Evolutionary conservation across 2,113 vertebrate genomes (phyloP), one percentile per base, ranked within the genome.

Genomic region (Zosterops borbonicus): DNA sequence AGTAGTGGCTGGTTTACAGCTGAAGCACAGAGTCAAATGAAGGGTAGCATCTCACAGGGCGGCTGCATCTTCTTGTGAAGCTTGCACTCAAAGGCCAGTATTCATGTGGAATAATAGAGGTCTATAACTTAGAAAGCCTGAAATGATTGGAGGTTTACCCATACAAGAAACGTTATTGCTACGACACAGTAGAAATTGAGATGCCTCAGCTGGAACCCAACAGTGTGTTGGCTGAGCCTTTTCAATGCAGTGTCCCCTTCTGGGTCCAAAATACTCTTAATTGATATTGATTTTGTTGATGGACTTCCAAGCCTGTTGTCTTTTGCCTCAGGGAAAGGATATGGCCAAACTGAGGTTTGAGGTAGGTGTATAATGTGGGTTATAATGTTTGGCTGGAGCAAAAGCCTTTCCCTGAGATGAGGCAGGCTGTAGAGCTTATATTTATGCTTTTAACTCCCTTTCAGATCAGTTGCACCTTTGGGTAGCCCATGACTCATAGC

Each of bases 281-380:
- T 78, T 93, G 88, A 86, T 90, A 90, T 93, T 95, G 93, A 93
- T 94, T 88, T 64, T 55, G 29, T 90, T 87, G 87, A 87, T 77
- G 88, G 76, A 20, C 39, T 90, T 94, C 79, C 68, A 95, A 83
- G 60, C 6, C 87, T 1, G 0, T 80, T 46, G 71, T 76, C 50
- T 83, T 47, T 90, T 88, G 73, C 88, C 68, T 94, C 56, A 68
- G 90, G 88, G 80, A 96, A 86, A 92, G 60, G 89, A 90, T 86
- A 81, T 59, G 49, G 71, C 71, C n/a, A 78, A 62, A 64, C 60
- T 94, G 71, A 95, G 75, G 74, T 52, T 73, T 93, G 84, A 93
- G 44, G 68, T 75, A 67, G 85, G 39, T 74, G 22, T 86, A 49
- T 93, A 70, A 86, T 86, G 47, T 46, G 28, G 27, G 24, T 80